Conservation (phyloP, 2,113 vertebrate genomes). For the Neomonachus schauinslandi region DNA sequence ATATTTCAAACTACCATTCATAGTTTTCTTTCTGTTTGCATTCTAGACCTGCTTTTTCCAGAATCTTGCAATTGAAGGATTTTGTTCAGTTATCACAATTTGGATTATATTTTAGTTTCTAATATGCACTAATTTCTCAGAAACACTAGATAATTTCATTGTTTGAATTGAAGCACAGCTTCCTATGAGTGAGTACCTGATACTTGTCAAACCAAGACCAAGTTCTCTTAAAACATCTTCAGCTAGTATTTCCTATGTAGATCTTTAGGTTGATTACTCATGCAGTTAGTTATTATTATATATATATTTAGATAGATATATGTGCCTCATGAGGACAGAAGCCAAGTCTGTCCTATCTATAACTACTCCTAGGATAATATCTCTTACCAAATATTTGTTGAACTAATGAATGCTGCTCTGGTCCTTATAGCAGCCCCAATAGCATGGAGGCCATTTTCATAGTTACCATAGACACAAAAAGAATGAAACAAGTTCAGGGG, state of each 20-base stretch:
- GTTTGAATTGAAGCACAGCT: background rate
- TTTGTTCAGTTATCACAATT: background rate
- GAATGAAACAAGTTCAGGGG: background rate
- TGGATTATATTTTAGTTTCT: background rate
- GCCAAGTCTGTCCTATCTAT: background rate
- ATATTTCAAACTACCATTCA: background rate
- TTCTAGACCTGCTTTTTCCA: background rate
- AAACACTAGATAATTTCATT: background rate
- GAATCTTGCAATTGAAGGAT: background rate
- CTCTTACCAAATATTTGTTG: background rate
- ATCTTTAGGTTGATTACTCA: background rate
- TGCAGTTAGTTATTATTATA: background rate
- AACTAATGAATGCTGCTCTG: background rate
- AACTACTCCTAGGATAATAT: background rate
- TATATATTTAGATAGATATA: background rate
- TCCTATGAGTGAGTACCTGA: background rate
- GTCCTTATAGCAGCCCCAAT: background rate
- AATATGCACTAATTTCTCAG: background rate
- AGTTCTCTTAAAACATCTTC: background rate
- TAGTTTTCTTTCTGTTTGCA: background rate
- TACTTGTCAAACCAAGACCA: background rate
- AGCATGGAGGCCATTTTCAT: background rate
- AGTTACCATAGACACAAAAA: background rate
- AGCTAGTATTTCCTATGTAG: background rate
- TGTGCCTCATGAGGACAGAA: background rate